Conservation (phyloP, 2,888 invertebrate species). For the Petrophora chlorosata region DNA sequence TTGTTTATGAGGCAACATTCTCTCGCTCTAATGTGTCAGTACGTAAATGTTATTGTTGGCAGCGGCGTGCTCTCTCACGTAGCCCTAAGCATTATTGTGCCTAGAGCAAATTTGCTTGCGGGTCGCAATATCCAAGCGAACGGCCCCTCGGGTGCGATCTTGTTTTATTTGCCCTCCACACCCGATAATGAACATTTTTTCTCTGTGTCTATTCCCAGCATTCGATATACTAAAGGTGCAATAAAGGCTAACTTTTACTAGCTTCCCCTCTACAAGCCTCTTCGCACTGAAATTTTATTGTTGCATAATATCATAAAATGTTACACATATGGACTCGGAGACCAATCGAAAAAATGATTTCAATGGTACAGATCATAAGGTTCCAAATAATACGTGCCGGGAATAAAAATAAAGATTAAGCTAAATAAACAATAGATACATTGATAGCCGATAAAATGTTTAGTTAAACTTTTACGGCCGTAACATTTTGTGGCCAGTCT, state of each 20-base stretch:
- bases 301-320: conserved; percentile 56
- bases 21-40: conserved; percentile 45
- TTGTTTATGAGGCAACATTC: conserved; percentile 21
- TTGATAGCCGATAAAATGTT: conserved; percentile 64
- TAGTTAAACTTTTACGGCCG: conserved; percentile 53
- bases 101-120: conserved; percentile 80
- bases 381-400: conserved; percentile 32
- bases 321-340: conserved; percentile 42
- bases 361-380: conserved; percentile 39
- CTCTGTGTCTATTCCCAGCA: conserved; percentile 60
- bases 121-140: conserved; percentile 77
- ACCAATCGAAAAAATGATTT: conserved; percentile 37
- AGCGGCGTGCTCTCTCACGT: conserved; percentile 38
- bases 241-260: conserved; percentile 65
- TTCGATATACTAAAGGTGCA: conserved; percentile 73
- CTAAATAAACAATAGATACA: conserved; percentile 63
- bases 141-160: conserved; percentile 72
- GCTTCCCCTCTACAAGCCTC: conserved; percentile 36
- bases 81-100: conserved; percentile 75
- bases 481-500: conserved; percentile 49
- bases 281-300: conserved; percentile 58
- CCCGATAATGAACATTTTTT: conserved; percentile 79
- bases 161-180: conserved; percentile 74
- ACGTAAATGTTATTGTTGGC: conserved; percentile 60
- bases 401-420: conserved; percentile 50